phyloP scores from a whole-genome alignment of 2,797 vertebrate genomes.

The Cyclopterus lumpus region DNA sequence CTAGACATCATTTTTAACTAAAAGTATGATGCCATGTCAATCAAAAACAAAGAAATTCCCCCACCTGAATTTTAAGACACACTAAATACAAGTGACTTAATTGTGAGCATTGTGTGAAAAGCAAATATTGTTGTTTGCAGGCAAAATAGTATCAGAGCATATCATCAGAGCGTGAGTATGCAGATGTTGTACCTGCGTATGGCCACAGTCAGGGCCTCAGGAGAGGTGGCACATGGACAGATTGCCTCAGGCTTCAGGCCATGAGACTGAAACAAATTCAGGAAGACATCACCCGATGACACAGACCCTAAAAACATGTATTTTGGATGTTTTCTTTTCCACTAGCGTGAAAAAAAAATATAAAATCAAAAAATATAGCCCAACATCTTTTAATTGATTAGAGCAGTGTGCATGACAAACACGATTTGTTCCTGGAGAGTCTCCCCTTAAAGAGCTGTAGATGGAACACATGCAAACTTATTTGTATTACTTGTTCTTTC shows the following conservation, averaged over 20 bases:
- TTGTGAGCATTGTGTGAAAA: neutral
- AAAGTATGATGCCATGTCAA: too few species aligned
- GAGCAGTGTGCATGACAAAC: neutral
- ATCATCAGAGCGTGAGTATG: neutral
- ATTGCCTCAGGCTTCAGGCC: conserved; percentile 97
- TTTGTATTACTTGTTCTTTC: neutral
- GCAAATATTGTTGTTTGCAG: neutral
- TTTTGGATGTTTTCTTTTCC: too few species aligned
- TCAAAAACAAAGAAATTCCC: neutral
- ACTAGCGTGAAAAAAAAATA: too few species aligned
- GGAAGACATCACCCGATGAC: conserved; percentile 97
- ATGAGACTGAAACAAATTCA: conserved; percentile 96
- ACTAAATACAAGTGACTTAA: neutral
- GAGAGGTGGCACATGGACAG: conserved; percentile 96
- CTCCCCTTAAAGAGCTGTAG: neutral
- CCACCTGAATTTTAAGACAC: neutral
- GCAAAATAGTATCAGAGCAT: neutral
- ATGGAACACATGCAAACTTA: neutral
- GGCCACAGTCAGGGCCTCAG: conserved; percentile 96
- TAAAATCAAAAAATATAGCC: too few species aligned
- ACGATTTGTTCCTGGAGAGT: neutral
- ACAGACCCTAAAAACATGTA: conserved; percentile 92
- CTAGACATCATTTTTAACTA: too few species aligned
- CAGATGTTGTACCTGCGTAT: conserved; percentile 90
- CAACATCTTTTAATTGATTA: neutral